Conservation (phyloP, 2,797 vertebrate species). For the Eupleurogrammus muticus region DNA sequence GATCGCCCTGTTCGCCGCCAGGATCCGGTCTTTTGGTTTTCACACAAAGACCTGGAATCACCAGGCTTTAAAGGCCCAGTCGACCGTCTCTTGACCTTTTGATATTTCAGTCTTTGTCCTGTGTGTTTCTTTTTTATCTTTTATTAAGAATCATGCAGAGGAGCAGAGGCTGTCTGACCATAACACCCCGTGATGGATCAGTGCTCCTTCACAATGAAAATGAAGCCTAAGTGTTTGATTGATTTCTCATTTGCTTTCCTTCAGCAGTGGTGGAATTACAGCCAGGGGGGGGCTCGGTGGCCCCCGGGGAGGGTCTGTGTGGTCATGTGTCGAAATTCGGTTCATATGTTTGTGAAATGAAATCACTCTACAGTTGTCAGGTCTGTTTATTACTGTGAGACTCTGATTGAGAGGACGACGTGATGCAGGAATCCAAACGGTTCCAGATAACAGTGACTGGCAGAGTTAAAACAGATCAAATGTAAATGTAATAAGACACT, state of each 20-base stretch:
- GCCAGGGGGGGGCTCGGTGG: constrained; percentile 19
- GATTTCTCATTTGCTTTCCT: constrained; percentile 71
- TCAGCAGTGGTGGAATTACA: constrained; percentile 52
- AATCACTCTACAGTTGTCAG: constrained; percentile 30
- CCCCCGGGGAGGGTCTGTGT: constrained; percentile 13
- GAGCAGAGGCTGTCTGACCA: constrained; percentile 54
- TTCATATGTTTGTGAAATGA: constrained; percentile 27
- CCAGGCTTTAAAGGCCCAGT: constrained; percentile 46
- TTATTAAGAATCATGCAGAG: constrained; percentile 40
- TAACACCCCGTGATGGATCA: constrained; percentile 74
- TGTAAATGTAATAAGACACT: background rate
- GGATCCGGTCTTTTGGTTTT: constrained; percentile 56
- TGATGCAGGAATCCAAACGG: background rate
- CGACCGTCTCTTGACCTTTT: constrained; percentile 40
- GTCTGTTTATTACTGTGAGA: constrained; percentile 28
- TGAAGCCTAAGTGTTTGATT: constrained; percentile 72
- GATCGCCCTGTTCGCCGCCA: constrained; percentile 51
- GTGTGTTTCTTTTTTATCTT: constrained; percentile 1
- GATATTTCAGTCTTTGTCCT: background rate
- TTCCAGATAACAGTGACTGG: constrained; percentile 1
- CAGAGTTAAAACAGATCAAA: background rate
- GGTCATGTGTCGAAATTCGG: constrained; percentile 47
- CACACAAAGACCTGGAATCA: constrained; percentile 62
- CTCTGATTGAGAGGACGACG: constrained; percentile 25
- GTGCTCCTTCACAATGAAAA: constrained; percentile 71